Base-by-base conservation (phyloP, 2,113 vertebrate genomes). In the Oreochromis tanganicae region DNA sequence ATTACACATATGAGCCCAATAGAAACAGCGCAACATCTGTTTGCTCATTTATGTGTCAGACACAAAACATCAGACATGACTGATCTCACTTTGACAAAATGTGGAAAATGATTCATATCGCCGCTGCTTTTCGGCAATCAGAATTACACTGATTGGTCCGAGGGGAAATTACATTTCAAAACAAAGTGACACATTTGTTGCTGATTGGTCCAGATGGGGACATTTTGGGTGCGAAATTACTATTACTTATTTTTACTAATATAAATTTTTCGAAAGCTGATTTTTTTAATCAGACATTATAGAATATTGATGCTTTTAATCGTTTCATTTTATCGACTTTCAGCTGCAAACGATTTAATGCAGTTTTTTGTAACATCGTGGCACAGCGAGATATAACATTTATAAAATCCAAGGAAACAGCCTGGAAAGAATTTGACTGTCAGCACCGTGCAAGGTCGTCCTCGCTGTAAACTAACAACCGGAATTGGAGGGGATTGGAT, bases 121-220 rank as follows among this genome's bases (percentile, higher is more conserved):
- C 81, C 80, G 7, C 41, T 16, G 61, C 86, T 84, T 82, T 56
- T 85, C 46, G 79, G 82, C 85, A 59, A 89, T 89, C 75, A 57
- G 87, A 82, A 90, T 86, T 38, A 79, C 89, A 68, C 90, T 87
- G 91, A 94, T 94, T 88, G 91, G 90, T 92, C 93, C 82, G 7
- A 85, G 56, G 93, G 92, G 91, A 94, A 92, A 94, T 93, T 92
- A 90, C 80, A 82, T 81, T 88, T 83, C 73, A 87, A 90, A 93
- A 93, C 91, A 89, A 93, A 93, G 66, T 86, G 82, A 91, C 85
- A 85, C 85, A 88, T 92, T 85, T 88, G 83, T 38, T 14, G 82
- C 80, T 57, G 88, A 92, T 91, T 73, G 93, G 89, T 66, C 90
- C 92, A 93, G 89, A 93, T 89, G 91, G 92, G 87, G 87, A 91